Conservation (phyloP, 2,888 invertebrate genomes). For the Acronicta alni region DNA sequence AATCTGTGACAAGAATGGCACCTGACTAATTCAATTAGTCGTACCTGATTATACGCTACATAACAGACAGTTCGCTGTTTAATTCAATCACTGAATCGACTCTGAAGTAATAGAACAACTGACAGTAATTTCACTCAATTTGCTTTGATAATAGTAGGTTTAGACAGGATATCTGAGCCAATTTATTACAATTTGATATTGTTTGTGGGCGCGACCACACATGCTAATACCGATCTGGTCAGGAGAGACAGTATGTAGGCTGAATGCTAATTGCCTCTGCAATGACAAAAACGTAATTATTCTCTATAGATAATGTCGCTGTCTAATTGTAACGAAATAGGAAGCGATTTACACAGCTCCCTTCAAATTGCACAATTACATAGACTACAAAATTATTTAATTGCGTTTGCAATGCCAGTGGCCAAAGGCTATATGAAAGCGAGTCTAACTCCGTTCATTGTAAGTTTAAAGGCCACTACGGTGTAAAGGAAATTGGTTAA, state of each 20-base stretch:
- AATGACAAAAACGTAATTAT: constrained; percentile 2
- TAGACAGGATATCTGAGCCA: not conserved
- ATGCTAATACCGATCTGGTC: too few relatives aligned
- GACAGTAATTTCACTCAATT: not conserved
- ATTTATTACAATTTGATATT: not conserved
- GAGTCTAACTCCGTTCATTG: constrained; percentile 38
- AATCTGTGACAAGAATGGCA: constrained; percentile 19
- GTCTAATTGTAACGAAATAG: constrained; percentile 44
- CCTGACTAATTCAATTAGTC: constrained; percentile 34
- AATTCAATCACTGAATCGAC: constrained; percentile 3
- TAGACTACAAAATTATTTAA: constrained; percentile 57
- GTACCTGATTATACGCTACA: constrained; percentile 1
- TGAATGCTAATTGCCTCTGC: not conserved
- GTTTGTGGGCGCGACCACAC: too few relatives aligned
- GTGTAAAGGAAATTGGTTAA: constrained; percentile 42
- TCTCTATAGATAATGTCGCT: constrained; percentile 1
- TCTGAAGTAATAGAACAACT: constrained; percentile 3
- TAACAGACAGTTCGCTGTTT: constrained; percentile 17
- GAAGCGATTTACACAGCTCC: constrained; percentile 49
- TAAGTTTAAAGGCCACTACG: constrained; percentile 44
- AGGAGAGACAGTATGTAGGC: not conserved
- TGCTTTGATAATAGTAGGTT: not conserved
- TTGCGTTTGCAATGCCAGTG: constrained; percentile 55
- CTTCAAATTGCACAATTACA: constrained; percentile 55
- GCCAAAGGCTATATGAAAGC: constrained; percentile 58